phyloP scores from a whole-genome alignment of 2,113 vertebrate species.

The Anoura caudifer region DNA sequence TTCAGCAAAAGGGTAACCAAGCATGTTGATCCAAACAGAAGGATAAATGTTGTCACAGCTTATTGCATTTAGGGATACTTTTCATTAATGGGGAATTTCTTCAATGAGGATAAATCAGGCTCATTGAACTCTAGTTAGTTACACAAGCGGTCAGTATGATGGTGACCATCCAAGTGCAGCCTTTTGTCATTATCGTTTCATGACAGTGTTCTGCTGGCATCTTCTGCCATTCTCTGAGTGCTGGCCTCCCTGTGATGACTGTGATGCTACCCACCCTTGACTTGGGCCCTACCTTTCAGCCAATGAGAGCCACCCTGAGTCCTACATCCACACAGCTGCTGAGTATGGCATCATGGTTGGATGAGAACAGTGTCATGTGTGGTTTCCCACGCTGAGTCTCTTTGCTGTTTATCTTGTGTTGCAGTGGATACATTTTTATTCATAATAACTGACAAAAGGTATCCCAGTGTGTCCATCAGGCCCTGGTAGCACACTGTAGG shows the following conservation, averaged over 20 bases:
- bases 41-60: background rate
- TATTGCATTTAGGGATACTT: background rate
- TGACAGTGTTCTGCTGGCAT: fast-evolving
- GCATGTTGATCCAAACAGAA: background rate
- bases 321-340: too few species aligned
- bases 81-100: background rate
- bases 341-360: fast-evolving
- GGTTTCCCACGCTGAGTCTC: background rate
- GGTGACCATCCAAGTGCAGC: background rate
- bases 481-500: background rate
- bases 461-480: background rate
- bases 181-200: background rate
- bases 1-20: background rate
- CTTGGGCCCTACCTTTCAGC: background rate
- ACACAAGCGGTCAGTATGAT: background rate
- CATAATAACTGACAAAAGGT: background rate
- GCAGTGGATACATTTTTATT: background rate
- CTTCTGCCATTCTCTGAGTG: background rate
- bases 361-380: fast-evolving
- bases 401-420: background rate
- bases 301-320: background rate
- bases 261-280: background rate
- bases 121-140: background rate
- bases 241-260: background rate
- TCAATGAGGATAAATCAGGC: background rate